Evolutionary conservation across 1,140 invertebrate genomes (phyloP).

Genomic region (Andrena cerasifolii): DNA sequence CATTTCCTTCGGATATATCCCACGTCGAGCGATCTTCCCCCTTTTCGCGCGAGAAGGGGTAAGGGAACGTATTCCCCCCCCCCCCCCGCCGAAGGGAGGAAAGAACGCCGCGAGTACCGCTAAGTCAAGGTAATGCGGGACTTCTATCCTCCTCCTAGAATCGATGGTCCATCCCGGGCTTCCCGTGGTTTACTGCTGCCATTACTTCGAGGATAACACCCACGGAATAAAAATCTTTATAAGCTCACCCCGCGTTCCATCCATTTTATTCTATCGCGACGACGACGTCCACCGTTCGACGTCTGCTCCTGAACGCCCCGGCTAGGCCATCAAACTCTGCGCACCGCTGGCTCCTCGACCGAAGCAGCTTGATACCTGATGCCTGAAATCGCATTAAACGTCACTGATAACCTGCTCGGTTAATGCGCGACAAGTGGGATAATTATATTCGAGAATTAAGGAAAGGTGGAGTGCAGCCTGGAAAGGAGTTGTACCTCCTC

Average conservation of each 20-base stretch:
- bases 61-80: constrained; percentile 26
- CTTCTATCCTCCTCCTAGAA: constrained; percentile 42
- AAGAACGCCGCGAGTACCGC: constrained; percentile 37
- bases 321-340: neutral
- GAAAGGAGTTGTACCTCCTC: too few species aligned
- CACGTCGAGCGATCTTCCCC: neutral
- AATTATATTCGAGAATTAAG: too few species aligned
- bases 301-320: neutral
- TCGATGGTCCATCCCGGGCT: constrained; percentile 67
- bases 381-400: neutral
- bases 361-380: constrained; percentile 14
- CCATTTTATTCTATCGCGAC: constrained; percentile 62
- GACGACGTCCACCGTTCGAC: constrained; percentile 19
- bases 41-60: neutral
- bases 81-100: constrained; percentile 4
- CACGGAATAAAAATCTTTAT: constrained; percentile 77
- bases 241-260: constrained; percentile 71
- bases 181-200: constrained; percentile 71
- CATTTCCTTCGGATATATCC: neutral
- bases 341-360: neutral
- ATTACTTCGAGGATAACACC: constrained; percentile 74
- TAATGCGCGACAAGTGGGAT: neutral
- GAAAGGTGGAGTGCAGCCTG: too few species aligned
- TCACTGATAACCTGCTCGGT: neutral
- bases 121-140: constrained; percentile 66